phyloP scores from a whole-genome alignment of 2,888 invertebrate species.

The Seladonia tumulorum region DNA sequence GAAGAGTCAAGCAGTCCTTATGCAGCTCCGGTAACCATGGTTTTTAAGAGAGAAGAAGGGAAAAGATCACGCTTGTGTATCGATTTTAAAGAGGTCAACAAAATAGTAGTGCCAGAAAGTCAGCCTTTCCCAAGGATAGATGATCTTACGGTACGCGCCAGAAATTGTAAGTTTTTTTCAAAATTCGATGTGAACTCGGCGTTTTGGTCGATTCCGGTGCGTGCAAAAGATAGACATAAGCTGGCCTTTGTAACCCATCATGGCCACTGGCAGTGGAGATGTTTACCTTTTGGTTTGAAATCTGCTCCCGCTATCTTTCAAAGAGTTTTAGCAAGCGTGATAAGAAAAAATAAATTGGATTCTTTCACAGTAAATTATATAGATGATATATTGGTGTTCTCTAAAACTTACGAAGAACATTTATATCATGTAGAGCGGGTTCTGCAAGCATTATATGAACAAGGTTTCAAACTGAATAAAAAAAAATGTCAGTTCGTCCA shows the following conservation, averaged over 20 bases:
- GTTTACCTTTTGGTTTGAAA: no score
- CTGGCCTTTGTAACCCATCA: constrained; percentile 67
- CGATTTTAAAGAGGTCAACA: constrained; percentile 18
- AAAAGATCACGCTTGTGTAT: constrained; percentile 26
- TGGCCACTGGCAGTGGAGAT: constrained; percentile 64
- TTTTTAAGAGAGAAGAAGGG: background rate
- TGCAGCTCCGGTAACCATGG: background rate
- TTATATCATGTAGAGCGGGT: no score
- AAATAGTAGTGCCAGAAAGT: background rate
- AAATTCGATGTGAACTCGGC: constrained; percentile 71
- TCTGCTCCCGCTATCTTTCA: no score
- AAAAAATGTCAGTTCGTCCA: no score
- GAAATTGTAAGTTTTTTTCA: background rate
- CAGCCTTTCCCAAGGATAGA: background rate
- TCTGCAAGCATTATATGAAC: no score
- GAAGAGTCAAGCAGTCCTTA: background rate
- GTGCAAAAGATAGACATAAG: constrained; percentile 60
- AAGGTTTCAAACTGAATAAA: no score
- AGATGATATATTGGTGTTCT: no score
- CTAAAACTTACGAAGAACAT: no score
- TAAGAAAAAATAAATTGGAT: no score
- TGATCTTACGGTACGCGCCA: background rate
- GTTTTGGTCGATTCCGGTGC: constrained; percentile 69
- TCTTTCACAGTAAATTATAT: no score
- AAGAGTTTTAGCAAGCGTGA: no score